Evolutionary conservation across 64 coral and sea anemone genomes (phyloP).

Genomic region (Stichodactyla helianthus): DNA sequence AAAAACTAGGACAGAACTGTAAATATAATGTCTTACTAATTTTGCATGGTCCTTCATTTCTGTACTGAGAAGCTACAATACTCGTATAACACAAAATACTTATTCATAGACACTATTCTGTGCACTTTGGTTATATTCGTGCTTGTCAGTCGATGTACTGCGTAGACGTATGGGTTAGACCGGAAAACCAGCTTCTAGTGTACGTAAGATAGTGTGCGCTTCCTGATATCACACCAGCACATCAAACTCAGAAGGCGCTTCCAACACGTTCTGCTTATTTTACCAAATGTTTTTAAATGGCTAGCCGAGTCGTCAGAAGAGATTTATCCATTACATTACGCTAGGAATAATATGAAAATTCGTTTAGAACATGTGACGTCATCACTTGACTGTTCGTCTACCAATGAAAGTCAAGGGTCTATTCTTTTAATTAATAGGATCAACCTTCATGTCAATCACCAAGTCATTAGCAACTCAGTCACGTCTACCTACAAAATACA

Average conservation of each 20-base stretch:
- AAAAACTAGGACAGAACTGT: background rate
- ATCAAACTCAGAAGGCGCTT: background rate
- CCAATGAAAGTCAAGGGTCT: conserved; percentile 57
- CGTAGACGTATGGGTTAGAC: background rate
- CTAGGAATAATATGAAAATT: conserved; percentile 23
- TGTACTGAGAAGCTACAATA: background rate
- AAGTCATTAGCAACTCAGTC: conserved; percentile 92
- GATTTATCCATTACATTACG: background rate
- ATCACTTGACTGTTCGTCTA: conserved; percentile 25
- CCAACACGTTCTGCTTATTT: background rate
- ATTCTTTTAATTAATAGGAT: conserved; percentile 96
- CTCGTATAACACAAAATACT: too few relatives aligned
- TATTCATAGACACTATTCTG: too few relatives aligned
- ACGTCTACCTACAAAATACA: conserved; percentile 85
- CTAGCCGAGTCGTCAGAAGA: background rate
- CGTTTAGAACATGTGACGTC: conserved; percentile 69
- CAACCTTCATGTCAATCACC: conserved; percentile 87
- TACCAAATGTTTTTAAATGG: background rate
- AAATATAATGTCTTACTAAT: background rate
- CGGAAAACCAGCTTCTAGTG: background rate
- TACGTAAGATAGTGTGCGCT: background rate
- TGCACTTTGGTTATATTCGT: background rate
- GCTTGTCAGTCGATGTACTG: background rate
- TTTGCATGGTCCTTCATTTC: background rate
- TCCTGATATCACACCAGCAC: background rate